Evolutionary conservation across 2,113 vertebrate species (phyloP).

Genomic region (Ginglymostoma cirratum): DNA sequence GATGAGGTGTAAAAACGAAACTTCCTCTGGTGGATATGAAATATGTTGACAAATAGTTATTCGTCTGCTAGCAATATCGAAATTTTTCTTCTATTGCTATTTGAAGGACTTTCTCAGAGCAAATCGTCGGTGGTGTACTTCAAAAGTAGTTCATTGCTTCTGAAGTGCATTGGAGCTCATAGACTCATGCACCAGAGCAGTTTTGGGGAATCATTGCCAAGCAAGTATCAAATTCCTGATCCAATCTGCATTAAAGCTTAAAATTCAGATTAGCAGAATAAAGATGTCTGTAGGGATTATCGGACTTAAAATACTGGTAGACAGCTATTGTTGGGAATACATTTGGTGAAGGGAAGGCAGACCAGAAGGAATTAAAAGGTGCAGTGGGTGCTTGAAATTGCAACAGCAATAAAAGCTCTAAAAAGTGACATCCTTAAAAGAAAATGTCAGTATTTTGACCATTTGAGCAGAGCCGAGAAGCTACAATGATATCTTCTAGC

Average conservation of each 20-base stretch:
- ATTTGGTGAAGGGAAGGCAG: background rate
- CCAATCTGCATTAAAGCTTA: background rate
- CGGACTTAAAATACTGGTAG: background rate
- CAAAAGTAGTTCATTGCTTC: background rate
- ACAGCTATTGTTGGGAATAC: background rate
- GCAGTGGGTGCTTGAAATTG: no score
- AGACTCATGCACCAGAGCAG: background rate
- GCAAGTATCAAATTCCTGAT: background rate
- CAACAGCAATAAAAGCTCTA: no score
- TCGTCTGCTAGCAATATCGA: background rate
- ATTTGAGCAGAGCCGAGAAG: no score
- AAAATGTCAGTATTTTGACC: no score
- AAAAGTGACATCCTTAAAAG: no score
- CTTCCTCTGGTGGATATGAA: background rate
- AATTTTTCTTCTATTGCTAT: background rate
- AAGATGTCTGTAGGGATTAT: background rate
- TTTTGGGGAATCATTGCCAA: background rate
- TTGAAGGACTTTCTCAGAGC: background rate
- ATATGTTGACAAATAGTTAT: background rate
- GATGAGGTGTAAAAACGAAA: background rate
- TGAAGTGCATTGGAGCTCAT: background rate
- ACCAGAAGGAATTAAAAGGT: background rate
- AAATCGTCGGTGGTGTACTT: background rate
- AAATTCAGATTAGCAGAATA: background rate
- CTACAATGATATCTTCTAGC: no score